Percentiles rank a stretch among this genome's conserved stretches.
These are phyloP conservation scores for Tipula vernalis DNA, from an alignment of 2,888 invertebrate genomes.

Conservation along the genomic window DNA sequence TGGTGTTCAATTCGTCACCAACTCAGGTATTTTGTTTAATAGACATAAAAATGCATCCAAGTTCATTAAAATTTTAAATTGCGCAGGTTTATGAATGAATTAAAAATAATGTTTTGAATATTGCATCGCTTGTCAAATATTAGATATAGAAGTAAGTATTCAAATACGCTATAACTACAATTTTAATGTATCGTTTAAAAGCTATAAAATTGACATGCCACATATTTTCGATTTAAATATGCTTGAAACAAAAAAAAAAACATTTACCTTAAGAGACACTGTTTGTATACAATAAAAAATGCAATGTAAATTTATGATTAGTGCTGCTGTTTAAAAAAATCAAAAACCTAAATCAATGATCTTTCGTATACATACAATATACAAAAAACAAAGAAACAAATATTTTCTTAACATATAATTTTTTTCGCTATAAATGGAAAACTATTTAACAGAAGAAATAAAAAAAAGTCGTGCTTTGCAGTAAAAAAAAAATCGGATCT, in stretches of 20 bases:
- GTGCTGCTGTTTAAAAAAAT: neutral
- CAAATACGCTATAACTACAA: neutral
- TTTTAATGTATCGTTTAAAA: neutral
- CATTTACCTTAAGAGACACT: neutral
- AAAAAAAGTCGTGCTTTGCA: neutral
- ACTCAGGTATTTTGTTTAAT: neutral
- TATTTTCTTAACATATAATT: neutral
- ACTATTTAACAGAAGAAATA: neutral
- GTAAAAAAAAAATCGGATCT: neutral
- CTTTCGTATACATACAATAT: neutral
- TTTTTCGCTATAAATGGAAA: neutral
- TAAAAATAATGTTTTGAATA: no score
- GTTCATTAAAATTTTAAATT: no score
- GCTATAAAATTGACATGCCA: neutral
- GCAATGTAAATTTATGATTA: neutral
- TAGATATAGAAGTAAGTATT: no score
- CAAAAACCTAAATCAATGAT: neutral
- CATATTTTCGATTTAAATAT: neutral
- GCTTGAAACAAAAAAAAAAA: neutral
- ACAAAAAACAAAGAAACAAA: neutral
- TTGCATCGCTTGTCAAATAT: neutral
- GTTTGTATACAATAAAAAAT: neutral
- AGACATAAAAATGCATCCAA: no score
- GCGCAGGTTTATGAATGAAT: no score
- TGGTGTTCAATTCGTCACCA: neutral